These are phyloP conservation scores for Panulirus ornatus DNA, from an alignment of 1,140 invertebrate genomes.

Conservation along the genomic window DNA sequence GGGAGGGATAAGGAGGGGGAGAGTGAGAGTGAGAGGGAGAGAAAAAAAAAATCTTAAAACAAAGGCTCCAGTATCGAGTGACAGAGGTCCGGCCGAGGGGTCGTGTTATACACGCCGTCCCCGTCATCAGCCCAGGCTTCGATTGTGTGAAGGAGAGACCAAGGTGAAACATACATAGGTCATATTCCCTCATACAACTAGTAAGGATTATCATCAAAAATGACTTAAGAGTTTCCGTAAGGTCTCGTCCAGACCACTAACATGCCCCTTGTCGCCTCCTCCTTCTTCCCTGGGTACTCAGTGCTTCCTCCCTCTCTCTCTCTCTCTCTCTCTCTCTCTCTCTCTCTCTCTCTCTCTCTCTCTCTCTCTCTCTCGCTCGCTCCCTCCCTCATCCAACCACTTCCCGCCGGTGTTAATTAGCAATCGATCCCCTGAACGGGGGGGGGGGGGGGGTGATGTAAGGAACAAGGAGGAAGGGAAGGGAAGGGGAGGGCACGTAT, in stretches of 20 bases:
- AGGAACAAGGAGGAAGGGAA: background rate
- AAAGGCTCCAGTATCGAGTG: background rate
- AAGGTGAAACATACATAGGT: too few species aligned
- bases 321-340: background rate
- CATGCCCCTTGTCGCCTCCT: too few species aligned
- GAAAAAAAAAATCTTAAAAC: background rate
- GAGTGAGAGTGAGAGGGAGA: background rate
- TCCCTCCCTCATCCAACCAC: background rate
- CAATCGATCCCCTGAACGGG: slow-evolving; percentile 15
- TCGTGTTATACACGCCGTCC: too few species aligned
- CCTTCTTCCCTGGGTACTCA: background rate
- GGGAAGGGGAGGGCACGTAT: background rate
- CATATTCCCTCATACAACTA: too few species aligned
- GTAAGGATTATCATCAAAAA: too few species aligned
- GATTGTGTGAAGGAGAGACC: too few species aligned
- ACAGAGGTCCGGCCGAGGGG: too few species aligned
- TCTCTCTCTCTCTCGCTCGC: slow-evolving; percentile 26
- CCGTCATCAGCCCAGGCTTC: too few species aligned
- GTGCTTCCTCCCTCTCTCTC: background rate
- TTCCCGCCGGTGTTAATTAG: slow-evolving; percentile 12
- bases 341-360: background rate
- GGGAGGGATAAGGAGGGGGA: background rate
- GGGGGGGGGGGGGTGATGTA: background rate
- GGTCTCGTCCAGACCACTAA: too few species aligned
- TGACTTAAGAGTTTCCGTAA: too few species aligned